Evolutionary conservation across 2,797 vertebrate genomes (phyloP).

Genomic region (Anabacerthia variegaticeps): DNA sequence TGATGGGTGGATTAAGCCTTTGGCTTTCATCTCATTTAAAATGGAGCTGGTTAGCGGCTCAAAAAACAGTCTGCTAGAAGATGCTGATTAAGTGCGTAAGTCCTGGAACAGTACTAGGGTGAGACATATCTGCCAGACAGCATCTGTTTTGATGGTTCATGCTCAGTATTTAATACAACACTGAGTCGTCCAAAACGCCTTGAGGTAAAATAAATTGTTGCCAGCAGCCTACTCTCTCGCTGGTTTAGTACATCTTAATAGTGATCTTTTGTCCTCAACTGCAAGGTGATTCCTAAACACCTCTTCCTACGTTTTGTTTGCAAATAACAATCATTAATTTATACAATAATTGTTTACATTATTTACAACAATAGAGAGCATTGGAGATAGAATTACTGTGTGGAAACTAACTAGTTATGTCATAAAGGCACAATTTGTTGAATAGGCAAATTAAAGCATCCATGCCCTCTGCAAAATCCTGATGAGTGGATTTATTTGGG

Average conservation of each 20-base stretch:
- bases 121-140: constrained; percentile 34
- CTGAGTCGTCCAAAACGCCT: neutral
- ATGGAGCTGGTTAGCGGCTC: neutral
- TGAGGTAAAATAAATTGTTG: constrained; percentile 44
- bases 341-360: neutral
- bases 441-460: constrained; percentile 39
- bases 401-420: constrained; percentile 5
- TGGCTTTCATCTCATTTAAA: constrained; percentile 12
- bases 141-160: constrained; percentile 10
- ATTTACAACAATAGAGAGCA: neutral
- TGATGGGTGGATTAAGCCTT: neutral
- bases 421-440: neutral
- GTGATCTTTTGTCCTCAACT: neutral
- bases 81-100: constrained; percentile 16
- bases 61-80: neutral
- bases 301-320: constrained; percentile 18
- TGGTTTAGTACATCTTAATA: constrained; percentile 43
- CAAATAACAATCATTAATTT: constrained; percentile 28
- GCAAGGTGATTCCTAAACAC: constrained; percentile 41
- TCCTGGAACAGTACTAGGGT: constrained; percentile 5
- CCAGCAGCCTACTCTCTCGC: neutral
- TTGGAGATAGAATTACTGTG: neutral
- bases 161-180: constrained; percentile 50
- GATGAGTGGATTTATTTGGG: constrained; percentile 58
- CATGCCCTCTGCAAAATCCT: constrained; percentile 31